These are phyloP conservation scores for Hafferia zeledoni DNA, from an alignment of 2,797 vertebrate genomes.

Conservation along the genomic window DNA sequence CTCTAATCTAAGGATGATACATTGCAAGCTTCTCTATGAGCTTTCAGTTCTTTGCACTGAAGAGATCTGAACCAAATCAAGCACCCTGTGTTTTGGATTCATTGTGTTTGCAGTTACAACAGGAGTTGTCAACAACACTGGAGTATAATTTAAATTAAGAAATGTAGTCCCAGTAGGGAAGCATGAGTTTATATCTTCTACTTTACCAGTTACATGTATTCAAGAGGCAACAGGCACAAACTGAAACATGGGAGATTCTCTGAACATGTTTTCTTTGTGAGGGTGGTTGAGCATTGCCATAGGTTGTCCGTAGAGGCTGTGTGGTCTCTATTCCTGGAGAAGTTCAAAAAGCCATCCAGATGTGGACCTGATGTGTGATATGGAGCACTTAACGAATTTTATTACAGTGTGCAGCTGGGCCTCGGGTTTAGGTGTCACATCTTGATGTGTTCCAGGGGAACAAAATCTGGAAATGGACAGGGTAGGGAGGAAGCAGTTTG, in stretches of 20 bases:
- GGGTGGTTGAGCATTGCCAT: background rate
- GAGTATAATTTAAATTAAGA: background rate
- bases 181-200: background rate
- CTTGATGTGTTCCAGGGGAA: background rate
- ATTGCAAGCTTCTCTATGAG: background rate
- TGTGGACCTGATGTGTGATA: background rate
- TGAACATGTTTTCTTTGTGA: background rate
- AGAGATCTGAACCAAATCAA: background rate
- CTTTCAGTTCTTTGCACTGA: background rate
- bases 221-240: background rate
- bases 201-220: background rate
- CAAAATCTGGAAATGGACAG: background rate
- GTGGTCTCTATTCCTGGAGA: background rate
- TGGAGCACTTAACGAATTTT: background rate
- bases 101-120: background rate
- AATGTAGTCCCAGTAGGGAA: background rate
- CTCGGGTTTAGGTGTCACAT: background rate
- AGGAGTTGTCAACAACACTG: background rate
- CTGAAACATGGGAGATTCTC: background rate
- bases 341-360: background rate
- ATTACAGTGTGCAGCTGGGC: background rate
- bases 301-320: background rate
- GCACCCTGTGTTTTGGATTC: background rate
- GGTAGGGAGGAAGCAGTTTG: background rate
- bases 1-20: background rate